Evolutionary conservation across 2,888 invertebrate genomes (phyloP).

Genomic region (Galerucella calmariensis): DNA sequence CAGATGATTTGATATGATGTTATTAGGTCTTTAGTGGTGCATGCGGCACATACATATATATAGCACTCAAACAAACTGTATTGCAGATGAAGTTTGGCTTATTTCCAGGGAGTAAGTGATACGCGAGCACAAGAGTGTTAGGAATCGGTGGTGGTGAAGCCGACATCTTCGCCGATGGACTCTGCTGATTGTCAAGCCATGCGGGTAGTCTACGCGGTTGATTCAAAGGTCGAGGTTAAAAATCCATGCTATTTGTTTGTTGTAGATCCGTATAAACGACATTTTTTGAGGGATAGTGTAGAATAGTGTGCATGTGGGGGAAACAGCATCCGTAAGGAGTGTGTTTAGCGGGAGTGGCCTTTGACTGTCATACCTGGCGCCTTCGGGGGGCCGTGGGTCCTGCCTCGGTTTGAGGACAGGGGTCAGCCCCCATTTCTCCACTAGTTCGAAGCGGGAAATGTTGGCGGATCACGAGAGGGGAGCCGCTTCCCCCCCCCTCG

Average conservation of each 20-base stretch:
- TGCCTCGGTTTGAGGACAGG: constrained; percentile 97
- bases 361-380: constrained; percentile 73
- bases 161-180: constrained; percentile 29
- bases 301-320: constrained; percentile 40
- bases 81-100: constrained; percentile 45
- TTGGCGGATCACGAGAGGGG: constrained; percentile 80
- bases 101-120: constrained; percentile 35
- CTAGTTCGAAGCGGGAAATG: constrained; percentile 98
- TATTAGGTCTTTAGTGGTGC: constrained; percentile 45
- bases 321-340: constrained; percentile 54
- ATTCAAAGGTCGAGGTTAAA: constrained; percentile 27
- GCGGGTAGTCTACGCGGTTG: constrained; percentile 18
- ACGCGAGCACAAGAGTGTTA: constrained; percentile 29
- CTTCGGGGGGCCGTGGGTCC: constrained; percentile 87
- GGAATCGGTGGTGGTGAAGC: constrained; percentile 22
- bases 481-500: constrained; percentile 70
- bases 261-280: constrained; percentile 15
- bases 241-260: constrained; percentile 15
- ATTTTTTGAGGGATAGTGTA: constrained; percentile 10
- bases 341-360: constrained; percentile 53
- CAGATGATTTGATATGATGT: constrained; percentile 37
- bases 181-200: constrained; percentile 26
- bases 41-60: constrained; percentile 44
- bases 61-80: constrained; percentile 34
- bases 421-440: constrained; percentile 98